Percentiles rank a stretch among this genome's conserved stretches.
These are phyloP conservation scores for Limnodromus scolopaceus DNA, from an alignment of 2,797 vertebrate genomes.

Conservation along the genomic window DNA sequence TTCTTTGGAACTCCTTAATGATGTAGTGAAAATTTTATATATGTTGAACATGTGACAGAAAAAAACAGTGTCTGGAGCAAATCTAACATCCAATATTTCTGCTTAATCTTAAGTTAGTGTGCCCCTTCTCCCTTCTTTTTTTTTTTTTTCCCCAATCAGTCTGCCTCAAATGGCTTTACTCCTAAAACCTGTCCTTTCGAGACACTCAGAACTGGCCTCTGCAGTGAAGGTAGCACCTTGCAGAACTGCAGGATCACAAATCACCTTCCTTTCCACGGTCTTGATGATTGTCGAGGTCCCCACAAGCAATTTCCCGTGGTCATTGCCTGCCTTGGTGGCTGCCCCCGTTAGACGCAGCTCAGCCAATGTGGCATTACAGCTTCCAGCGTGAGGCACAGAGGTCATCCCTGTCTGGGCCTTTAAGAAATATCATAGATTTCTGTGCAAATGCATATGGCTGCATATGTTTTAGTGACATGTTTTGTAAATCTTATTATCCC, in stretches of 20 bases:
- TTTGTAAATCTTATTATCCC: constrained; percentile 59
- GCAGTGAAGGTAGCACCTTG: neutral
- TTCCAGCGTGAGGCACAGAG: neutral
- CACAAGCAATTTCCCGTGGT: neutral
- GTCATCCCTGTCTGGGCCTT: neutral
- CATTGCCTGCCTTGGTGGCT: neutral
- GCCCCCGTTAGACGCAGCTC: neutral
- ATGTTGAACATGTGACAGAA: constrained; percentile 35
- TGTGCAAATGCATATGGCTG: neutral
- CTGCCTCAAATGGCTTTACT: neutral
- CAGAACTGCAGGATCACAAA: neutral
- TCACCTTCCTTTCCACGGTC: neutral
- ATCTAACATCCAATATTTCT: constrained; percentile 34
- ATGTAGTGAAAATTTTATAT: constrained; percentile 58
- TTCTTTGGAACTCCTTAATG: constrained; percentile 30
- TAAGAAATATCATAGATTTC: constrained; percentile 25
- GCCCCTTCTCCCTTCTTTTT: neutral
- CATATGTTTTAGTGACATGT: constrained; percentile 19
- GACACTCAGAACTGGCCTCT: neutral
- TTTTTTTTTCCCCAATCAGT: neutral
- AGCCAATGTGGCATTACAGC: neutral
- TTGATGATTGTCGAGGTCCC: neutral
- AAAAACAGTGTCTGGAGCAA: constrained; percentile 36
- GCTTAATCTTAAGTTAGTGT: neutral
- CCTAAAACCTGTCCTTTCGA: neutral